Evolutionary conservation across 2,888 invertebrate species (phyloP).

Genomic region (Phlogophora meticulosa): DNA sequence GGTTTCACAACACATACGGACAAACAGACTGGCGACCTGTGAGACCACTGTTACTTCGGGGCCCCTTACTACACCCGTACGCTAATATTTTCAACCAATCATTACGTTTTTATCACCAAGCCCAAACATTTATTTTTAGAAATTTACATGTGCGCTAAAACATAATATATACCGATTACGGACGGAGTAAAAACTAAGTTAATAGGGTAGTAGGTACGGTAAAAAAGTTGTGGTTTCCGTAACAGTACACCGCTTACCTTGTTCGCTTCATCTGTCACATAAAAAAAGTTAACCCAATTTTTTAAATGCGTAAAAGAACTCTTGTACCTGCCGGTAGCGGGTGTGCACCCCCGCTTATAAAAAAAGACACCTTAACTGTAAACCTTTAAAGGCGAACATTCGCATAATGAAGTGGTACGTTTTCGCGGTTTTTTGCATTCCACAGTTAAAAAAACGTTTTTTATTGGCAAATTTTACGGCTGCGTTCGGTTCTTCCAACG

Average conservation of each 20-base stretch:
- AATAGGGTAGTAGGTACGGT: constrained; percentile 84
- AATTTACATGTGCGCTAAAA: constrained; percentile 66
- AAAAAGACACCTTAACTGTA: constrained; percentile 80
- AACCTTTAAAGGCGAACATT: constrained; percentile 72
- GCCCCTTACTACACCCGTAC: constrained; percentile 64
- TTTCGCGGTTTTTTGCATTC: constrained; percentile 79
- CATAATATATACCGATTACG: constrained; percentile 83
- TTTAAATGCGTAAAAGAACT: constrained; percentile 79
- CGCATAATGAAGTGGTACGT: constrained; percentile 75
- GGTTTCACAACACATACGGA: constrained; percentile 84
- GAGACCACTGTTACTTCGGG: constrained; percentile 72
- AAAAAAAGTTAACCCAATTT: constrained; percentile 88
- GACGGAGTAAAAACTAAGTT: constrained; percentile 77
- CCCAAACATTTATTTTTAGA: constrained; percentile 48
- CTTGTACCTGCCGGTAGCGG: constrained; percentile 87
- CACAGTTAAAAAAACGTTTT: constrained; percentile 69
- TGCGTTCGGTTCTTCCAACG: constrained; percentile 81
- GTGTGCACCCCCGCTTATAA: constrained; percentile 75
- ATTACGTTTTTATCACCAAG: constrained; percentile 34
- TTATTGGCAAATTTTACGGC: constrained; percentile 81
- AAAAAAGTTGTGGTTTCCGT: constrained; percentile 88
- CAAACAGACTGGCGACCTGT: constrained; percentile 76
- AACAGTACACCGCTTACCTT: constrained; percentile 89
- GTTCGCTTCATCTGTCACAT: constrained; percentile 82
- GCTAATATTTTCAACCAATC: constrained; percentile 44